Base-by-base conservation (phyloP, 1,140 invertebrate species). In the Aphaenogaster rudis region DNA sequence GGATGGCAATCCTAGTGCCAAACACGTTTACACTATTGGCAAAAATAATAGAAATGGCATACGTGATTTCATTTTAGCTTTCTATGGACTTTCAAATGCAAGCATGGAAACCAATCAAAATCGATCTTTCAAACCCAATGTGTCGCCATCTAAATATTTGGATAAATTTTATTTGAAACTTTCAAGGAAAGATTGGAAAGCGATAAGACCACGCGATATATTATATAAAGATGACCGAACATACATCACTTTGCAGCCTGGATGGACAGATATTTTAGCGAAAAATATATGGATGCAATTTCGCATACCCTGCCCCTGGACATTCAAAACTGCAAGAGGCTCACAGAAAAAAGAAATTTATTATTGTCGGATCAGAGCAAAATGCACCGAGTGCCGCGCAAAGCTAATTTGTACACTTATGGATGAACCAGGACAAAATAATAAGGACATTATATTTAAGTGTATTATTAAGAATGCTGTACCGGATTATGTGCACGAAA, bases 221-320 rank as follows among this genome's bases (percentile, higher is more conserved):
- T 2, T 21, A 45, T 45, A 67, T 21, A 1, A 67, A 45, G 64
- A 67, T 45, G 15, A 0, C 7, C 64, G n/a, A 67, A 50, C 50
- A 1, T 67, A 67, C 11, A 42, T 67, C 42, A 45, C 3, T 45
- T 21, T 45, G 1, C 39, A 42, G 11, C 17, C 39, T 17, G 36
- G n/a, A 45, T 42, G 39, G n/a, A 67, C 5, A 7, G n/a, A 42
- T 21, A 67, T 67, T 4, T 45, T 67, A 17, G 17, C 39, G n/a
- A 45, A 7, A 21, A 67, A 45, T 45, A 45, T 45, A 9, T 50
- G n/a, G 64, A 67, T 67, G 17, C 64, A 67, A 67, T 67, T 67
- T 67, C 39, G 39, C n/a, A 7, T 67, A 45, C 39, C 39, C 4
- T 67, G 39, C 17, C 64, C 64, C 4, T 67, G 50, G 64, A 64